These are phyloP conservation scores for Labroides dimidiatus DNA, from an alignment of 2,797 vertebrate species.

Conservation along the genomic window DNA sequence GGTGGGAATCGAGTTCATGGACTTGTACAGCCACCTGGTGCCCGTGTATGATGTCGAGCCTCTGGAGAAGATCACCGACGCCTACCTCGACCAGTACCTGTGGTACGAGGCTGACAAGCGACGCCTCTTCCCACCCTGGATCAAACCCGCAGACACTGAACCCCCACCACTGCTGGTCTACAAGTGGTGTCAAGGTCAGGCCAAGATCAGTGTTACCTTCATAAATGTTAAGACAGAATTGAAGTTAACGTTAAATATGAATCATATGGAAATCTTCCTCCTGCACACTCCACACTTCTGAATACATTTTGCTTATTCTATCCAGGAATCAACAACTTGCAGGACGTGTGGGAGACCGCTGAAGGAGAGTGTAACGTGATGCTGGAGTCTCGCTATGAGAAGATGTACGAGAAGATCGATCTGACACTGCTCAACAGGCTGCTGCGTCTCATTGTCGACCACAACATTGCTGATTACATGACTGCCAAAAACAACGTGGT, in stretches of 20 bases:
- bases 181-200: slow-evolving; percentile 98
- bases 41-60: slow-evolving; percentile 99
- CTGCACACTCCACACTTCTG: neutral
- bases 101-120: slow-evolving; percentile 99
- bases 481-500: slow-evolving; percentile 99
- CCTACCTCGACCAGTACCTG: slow-evolving; percentile 98
- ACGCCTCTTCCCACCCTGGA: slow-evolving; percentile 98
- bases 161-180: slow-evolving; percentile 97
- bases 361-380: slow-evolving; percentile 99
- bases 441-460: slow-evolving; percentile 97
- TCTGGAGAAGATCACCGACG: slow-evolving; percentile 98
- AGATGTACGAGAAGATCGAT: slow-evolving; percentile 99
- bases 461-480: slow-evolving; percentile 99
- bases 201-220: neutral
- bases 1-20: slow-evolving; percentile 99
- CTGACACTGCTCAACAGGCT: slow-evolving; percentile 97
- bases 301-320: neutral
- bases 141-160: slow-evolving; percentile 98
- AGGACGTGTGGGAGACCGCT: slow-evolving; percentile 98
- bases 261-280: neutral
- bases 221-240: neutral
- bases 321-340: slow-evolving; percentile 98
- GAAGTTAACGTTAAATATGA: neutral
- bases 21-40: slow-evolving; percentile 98
- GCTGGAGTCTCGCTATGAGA: slow-evolving; percentile 99